Evolutionary conservation across 1,140 invertebrate genomes (phyloP).

Genomic region (Rhopalosiphum maidis): DNA sequence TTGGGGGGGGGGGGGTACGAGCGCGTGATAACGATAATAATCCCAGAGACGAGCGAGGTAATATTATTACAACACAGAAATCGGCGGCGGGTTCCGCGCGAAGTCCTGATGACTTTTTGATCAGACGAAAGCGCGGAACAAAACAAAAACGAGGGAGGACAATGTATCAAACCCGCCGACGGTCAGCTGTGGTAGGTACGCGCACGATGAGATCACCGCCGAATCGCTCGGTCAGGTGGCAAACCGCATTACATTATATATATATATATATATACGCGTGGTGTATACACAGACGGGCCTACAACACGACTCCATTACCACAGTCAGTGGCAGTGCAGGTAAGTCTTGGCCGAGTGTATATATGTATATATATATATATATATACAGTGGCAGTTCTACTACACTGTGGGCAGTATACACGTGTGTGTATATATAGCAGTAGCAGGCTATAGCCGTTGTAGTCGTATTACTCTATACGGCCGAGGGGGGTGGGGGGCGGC

Average conservation of each 20-base stretch:
- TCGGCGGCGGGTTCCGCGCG: background rate
- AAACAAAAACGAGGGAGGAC: background rate
- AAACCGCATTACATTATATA: background rate
- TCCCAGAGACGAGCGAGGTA: background rate
- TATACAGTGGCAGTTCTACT: background rate
- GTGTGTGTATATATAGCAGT: too few relatives aligned
- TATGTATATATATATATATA: too few relatives aligned
- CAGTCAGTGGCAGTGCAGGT: too few relatives aligned
- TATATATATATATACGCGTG: background rate
- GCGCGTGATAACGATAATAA: background rate
- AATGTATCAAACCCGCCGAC: background rate
- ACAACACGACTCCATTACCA: background rate
- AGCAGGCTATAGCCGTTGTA: background rate
- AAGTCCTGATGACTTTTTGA: background rate
- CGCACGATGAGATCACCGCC: background rate
- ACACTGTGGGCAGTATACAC: too few relatives aligned
- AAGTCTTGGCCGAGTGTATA: background rate
- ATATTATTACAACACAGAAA: background rate
- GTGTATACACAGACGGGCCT: background rate
- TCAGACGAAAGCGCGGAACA: background rate
- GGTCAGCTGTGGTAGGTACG: background rate
- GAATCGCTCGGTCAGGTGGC: slow-evolving; percentile 21
- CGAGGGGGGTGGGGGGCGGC: too few relatives aligned
- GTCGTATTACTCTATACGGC: background rate
- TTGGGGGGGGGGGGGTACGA: too few relatives aligned